A percentile compares a stretch with the other conserved stretches of the same genome.
Evolutionary conservation across 2,113 vertebrate genomes (phyloP).

Genomic region (Tonatia bakeri): DNA sequence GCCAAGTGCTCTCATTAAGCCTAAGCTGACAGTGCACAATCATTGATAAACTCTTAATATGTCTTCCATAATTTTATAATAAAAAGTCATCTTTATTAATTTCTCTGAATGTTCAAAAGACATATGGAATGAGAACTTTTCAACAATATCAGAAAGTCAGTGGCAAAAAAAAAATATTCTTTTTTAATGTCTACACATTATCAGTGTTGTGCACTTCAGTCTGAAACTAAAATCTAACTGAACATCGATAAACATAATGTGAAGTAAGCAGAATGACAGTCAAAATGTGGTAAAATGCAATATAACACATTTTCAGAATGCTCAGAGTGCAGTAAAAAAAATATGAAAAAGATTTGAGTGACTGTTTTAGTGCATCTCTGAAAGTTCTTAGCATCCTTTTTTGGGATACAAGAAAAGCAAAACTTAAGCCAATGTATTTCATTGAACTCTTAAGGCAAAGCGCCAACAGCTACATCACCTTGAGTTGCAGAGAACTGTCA

Average conservation of each 20-base stretch:
- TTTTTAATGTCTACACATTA: background rate
- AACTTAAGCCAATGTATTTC: constrained; percentile 16
- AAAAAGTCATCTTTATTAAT: constrained; percentile 39
- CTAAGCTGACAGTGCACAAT: background rate
- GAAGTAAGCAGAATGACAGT: background rate
- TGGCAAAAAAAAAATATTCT: background rate
- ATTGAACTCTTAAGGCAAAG: constrained; percentile 23
- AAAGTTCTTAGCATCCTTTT: constrained; percentile 21
- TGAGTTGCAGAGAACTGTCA: constrained; percentile 27
- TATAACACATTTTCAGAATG: background rate
- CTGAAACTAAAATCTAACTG: constrained; percentile 10
- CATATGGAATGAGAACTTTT: background rate
- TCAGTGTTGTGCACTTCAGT: background rate
- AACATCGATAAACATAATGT: background rate
- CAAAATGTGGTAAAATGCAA: constrained; percentile 15
- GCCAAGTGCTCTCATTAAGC: background rate
- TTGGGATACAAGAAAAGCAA: constrained; percentile 29
- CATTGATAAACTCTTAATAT: constrained; percentile 17
- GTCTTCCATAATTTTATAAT: constrained; percentile 26
- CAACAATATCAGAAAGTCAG: background rate
- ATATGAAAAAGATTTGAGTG: background rate
- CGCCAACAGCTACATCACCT: constrained; percentile 22
- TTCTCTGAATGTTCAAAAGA: background rate
- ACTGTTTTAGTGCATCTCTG: background rate
- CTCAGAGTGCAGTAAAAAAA: constrained; percentile 6